Evolutionary conservation across 23 tunicate species (phyloP), one percentile per base, ranked within the genome.

Genomic region (Diplosoma virens): DNA sequence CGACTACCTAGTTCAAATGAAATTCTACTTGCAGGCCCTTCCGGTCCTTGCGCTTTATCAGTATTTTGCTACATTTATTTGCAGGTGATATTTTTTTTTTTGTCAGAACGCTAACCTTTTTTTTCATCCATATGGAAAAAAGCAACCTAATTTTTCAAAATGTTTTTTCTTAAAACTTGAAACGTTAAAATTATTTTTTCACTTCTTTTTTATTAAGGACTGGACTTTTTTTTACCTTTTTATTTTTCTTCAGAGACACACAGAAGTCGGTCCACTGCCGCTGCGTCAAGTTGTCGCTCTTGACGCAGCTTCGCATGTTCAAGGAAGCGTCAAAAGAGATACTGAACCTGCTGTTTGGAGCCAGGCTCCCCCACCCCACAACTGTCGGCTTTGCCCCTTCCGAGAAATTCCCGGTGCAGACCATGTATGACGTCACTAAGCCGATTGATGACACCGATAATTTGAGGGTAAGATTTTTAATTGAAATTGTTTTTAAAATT

Each of bases 21-120:
- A 81, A 46, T 85, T 71, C 37, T 46, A 35, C 35, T 32, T 92
- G 41, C 78, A 84, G 4, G 87, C 84, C 0, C 45, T 92, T 2
- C 97, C 97, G 36, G 63, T 69, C 21, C 56, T 81, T 21, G 53
- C 47, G 25, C 55, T 92, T 23, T 92, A 92, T 47, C 97, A 92
- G 48, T 92, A 85, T 52, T 60, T 92, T 9, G 92, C 97, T 1
- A 92, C 97, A 7, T 92, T 92, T 53, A 71, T 85, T 18, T 82
- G 88, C 80, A 79, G 84, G 92, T 79, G n/a, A n/a, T n/a, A n/a
- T n/a, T n/a, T n/a, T n/a, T n/a, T n/a, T n/a, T n/a, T n/a, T n/a
- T n/a, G n/a, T n/a, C n/a, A n/a, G n/a, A n/a, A n/a, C n/a, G n/a
- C n/a, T n/a, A n/a, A n/a, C n/a, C n/a, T n/a, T n/a, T n/a, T n/a